Conservation (phyloP, 2,888 invertebrate genomes). For the Eremobia ochroleuca region DNA sequence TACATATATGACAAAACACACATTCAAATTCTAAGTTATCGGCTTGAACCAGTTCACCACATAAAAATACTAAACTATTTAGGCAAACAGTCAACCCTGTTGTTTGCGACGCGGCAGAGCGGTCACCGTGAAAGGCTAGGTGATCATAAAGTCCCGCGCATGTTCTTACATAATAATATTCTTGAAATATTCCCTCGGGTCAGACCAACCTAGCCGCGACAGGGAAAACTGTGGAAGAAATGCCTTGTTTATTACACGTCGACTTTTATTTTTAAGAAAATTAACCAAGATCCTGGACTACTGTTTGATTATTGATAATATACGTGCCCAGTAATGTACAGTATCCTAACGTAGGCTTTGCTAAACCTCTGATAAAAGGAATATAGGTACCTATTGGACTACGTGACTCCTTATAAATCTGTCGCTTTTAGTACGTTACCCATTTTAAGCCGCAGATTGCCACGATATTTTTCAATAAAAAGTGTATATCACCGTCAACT, state of each 20-base stretch:
- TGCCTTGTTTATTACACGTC: background rate
- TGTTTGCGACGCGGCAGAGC: slow-evolving; percentile 78
- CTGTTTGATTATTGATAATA: background rate
- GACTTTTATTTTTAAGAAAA: background rate
- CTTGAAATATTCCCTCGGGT: slow-evolving; percentile 85
- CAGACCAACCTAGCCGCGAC: slow-evolving; percentile 71
- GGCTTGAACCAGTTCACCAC: background rate
- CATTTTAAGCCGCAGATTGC: background rate
- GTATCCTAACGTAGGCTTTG: background rate
- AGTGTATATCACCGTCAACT: no score
- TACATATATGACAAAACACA: no score
- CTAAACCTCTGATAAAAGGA: background rate
- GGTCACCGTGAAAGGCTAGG: slow-evolving; percentile 89
- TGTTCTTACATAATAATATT: slow-evolving; percentile 91
- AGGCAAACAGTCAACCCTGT: slow-evolving; percentile 76
- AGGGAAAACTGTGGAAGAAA: slow-evolving; percentile 65
- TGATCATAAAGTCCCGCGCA: slow-evolving; percentile 90
- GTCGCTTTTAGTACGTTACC: background rate
- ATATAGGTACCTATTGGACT: background rate
- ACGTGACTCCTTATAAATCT: background rate
- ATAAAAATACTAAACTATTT: slow-evolving; percentile 24
- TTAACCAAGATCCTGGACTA: background rate
- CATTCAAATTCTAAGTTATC: slow-evolving; percentile 10
- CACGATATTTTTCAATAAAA: background rate
- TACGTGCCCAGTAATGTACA: background rate